Evolutionary conservation across 2,113 vertebrate species (phyloP), one percentile per base, ranked within the genome.

Genomic region (Anthoscopus minutus): DNA sequence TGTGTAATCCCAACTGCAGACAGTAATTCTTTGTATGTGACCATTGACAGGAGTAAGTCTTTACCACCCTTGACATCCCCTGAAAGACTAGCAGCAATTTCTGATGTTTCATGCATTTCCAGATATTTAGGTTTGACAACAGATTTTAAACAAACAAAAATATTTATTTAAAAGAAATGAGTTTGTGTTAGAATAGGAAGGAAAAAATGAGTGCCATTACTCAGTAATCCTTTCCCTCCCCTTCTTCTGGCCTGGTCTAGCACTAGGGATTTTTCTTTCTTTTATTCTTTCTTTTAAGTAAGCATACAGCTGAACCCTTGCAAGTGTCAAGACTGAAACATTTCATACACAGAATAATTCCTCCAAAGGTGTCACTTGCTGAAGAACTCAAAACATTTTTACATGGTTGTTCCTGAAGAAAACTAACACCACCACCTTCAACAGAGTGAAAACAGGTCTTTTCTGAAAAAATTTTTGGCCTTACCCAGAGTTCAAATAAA

Each of bases 151-250:
- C 7, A 90, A 81, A 14, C 40, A 60, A 58, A 47, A 54, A 38
- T 48, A 17, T 60, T 30, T 81, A 28, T 78, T 30, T 44, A 30
- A 7, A 37, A 64, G 12, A 88, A 54, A 58, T 62, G 11, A 60
- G 21, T 78, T 90, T 4, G 2, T n/a, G 16, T 42, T 47, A 42
- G 23, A 77, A 56, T 7, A 10, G 23, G 21, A 64, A 38, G 7
- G 10, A 60, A 71, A 87, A 62, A 72, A 40, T 28, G 23, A 48
- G 21, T 42, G 30, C 16, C 22, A 10, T 79, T 92, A 62, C 22
- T 77, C 15, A 18, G 18, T 62, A 58, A 72, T 72, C 35, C 4
- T 33, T 10, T 14, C 2, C 1, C 0, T 10, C 0, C 25, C 19
- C 19, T 30, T 79, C 35, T 60, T 47, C 7, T 44, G 37, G 4